Evolutionary conservation across 1,140 invertebrate genomes (phyloP).

Genomic region (Micrasema minimum): DNA sequence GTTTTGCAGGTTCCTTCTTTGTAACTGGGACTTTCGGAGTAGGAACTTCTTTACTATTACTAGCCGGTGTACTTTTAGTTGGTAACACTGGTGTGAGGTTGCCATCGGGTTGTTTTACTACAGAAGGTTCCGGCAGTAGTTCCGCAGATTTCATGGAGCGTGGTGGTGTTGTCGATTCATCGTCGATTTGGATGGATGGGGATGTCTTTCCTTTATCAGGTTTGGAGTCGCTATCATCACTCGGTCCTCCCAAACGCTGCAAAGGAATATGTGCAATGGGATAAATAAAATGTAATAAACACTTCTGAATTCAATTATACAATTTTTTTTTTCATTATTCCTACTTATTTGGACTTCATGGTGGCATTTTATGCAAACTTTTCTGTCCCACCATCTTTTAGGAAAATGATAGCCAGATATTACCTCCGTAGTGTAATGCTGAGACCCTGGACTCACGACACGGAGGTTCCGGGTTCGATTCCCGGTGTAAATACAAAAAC

Average conservation of each 20-base stretch:
- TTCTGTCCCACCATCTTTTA: no score
- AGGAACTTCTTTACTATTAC: slow-evolving; percentile 9
- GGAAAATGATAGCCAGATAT: no score
- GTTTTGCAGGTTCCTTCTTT: slow-evolving; percentile 55
- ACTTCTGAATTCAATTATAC: no score
- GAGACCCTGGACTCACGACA: no score
- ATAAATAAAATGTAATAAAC: no score
- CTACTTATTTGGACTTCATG: no score
- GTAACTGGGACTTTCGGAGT: slow-evolving; percentile 40
- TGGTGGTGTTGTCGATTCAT: slow-evolving; percentile 40
- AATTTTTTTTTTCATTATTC: no score
- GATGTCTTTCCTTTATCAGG: slow-evolving; percentile 48
- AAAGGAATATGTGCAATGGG: no score
- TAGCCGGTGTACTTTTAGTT: slow-evolving; percentile 13
- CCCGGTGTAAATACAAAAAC: no score
- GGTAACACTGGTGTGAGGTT: slow-evolving; percentile 26
- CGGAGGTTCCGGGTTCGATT: no score
- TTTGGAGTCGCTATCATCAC: slow-evolving; percentile 69
- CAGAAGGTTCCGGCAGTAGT: background rate
- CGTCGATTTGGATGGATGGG: slow-evolving; percentile 7
- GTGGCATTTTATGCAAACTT: no score
- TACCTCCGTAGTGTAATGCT: no score
- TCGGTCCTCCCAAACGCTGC: slow-evolving; percentile 70
- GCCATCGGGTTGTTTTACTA: slow-evolving; percentile 2
- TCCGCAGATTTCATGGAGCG: slow-evolving; percentile 13